phyloP scores from a whole-genome alignment of 1,140 invertebrate genomes.

The Anadara kagoshimensis region DNA sequence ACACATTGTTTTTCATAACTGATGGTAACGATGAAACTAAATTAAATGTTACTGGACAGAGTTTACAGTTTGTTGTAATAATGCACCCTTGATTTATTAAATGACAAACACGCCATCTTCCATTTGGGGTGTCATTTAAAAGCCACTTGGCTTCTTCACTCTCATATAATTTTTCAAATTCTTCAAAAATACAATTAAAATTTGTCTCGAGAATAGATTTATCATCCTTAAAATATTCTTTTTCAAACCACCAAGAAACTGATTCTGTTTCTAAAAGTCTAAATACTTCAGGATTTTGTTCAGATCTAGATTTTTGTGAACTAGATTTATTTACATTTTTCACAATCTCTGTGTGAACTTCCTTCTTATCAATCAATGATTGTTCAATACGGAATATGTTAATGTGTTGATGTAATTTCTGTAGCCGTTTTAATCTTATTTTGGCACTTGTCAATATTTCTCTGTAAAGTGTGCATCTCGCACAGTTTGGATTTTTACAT shows the following conservation, averaged over 20 bases:
- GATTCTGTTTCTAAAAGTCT: conserved; percentile 43
- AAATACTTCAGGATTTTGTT: conserved; percentile 30
- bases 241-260: conserved; percentile 28
- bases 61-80: conserved; percentile 36
- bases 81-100: conserved; percentile 60
- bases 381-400: too few species aligned
- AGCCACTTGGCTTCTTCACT: conserved; percentile 38
- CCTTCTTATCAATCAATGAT: too few species aligned
- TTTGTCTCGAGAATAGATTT: conserved; percentile 31
- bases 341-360: too few species aligned
- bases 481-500: conserved; percentile 1
- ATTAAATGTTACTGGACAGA: conserved; percentile 52
- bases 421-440: too few species aligned
- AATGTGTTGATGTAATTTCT: too few species aligned
- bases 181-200: conserved; percentile 39
- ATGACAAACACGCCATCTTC: conserved; percentile 61
- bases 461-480: conserved; percentile 7
- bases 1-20: conserved; percentile 57
- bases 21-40: conserved; percentile 35
- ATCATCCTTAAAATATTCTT: conserved; percentile 31
- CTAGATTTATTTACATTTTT: not conserved
- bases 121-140: conserved; percentile 54
- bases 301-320: not conserved
- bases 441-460: not conserved
- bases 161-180: conserved; percentile 39